Conservation (phyloP, 2,797 vertebrate species). For the Gobionotothen gibberifrons region DNA sequence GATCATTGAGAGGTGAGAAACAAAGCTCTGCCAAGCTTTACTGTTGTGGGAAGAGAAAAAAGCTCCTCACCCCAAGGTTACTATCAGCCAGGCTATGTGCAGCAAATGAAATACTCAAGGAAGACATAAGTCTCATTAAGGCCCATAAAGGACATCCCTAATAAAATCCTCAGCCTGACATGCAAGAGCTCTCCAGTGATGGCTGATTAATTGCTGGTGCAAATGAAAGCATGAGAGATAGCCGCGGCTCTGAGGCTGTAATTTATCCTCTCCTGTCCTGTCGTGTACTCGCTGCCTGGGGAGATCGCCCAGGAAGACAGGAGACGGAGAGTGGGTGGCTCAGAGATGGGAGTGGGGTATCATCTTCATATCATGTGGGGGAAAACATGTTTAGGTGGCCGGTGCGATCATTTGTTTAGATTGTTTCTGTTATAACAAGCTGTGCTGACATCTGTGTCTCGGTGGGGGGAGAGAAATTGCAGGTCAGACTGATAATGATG, state of each 20-base stretch:
- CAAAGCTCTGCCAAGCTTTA: conserved; percentile 65
- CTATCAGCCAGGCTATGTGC: conserved; percentile 76
- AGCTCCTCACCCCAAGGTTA: conserved; percentile 80
- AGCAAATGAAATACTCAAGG: conserved; percentile 86
- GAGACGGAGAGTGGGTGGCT: conserved; percentile 62
- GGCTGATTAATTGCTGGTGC: conserved; percentile 87
- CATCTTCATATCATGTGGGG: conserved; percentile 57
- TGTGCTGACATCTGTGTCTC: conserved; percentile 68
- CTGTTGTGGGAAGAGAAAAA: conserved; percentile 43
- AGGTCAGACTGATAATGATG: conserved; percentile 76
- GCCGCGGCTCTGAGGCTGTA: conserved; percentile 72
- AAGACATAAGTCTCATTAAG: conserved; percentile 89
- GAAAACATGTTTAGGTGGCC: conserved; percentile 69
- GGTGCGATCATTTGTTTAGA: conserved; percentile 73
- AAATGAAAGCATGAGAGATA: conserved; percentile 84
- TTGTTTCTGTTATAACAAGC: conserved; percentile 73
- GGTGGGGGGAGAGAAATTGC: conserved; percentile 48
- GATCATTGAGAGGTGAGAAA: conserved; percentile 70
- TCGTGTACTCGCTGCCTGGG: conserved; percentile 78
- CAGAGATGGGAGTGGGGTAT: conserved; percentile 12
- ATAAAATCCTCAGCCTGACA: conserved; percentile 87
- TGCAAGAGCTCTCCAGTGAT: conserved; percentile 85
- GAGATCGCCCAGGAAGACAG: conserved; percentile 75
- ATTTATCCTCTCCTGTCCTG: conserved; percentile 84
- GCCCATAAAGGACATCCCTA: conserved; percentile 86